A percentile compares a stretch with the other conserved stretches of the same genome.
Evolutionary conservation across 92 coral and sea anemone genomes (phyloP).

Genomic region (Palythoa grandiflora): DNA sequence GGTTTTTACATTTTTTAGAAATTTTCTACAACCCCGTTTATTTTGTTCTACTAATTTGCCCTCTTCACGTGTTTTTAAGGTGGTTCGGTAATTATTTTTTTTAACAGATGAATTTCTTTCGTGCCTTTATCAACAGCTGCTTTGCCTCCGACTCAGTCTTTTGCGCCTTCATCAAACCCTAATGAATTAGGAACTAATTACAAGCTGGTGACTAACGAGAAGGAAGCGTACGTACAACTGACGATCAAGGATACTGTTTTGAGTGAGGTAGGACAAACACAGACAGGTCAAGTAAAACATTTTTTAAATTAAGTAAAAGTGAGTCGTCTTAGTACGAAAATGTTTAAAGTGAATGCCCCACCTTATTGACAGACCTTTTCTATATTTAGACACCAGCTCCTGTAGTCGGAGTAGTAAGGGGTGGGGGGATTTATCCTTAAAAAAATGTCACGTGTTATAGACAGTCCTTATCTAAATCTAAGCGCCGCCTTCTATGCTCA

Average conservation of each 20-base stretch:
- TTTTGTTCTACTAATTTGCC: too few species aligned
- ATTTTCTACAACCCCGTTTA: too few species aligned
- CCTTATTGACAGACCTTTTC: background rate
- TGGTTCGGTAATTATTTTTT: background rate
- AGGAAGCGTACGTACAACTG: constrained; percentile 24
- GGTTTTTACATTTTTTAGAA: too few species aligned
- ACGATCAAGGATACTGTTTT: constrained; percentile 2
- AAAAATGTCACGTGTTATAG: too few species aligned
- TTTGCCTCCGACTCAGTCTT: background rate
- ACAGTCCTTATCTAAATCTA: too few species aligned
- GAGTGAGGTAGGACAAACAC: constrained; percentile 12
- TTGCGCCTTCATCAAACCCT: background rate
- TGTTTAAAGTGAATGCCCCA: background rate
- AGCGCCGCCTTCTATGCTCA: too few species aligned
- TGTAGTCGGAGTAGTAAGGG: background rate
- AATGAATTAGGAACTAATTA: background rate
- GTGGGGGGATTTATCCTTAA: too few species aligned
- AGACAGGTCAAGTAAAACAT: background rate
- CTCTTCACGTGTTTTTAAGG: background rate
- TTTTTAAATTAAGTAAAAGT: background rate
- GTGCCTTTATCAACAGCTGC: constrained; percentile 4
- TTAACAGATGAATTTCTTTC: background rate
- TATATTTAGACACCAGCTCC: background rate
- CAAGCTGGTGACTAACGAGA: background rate
- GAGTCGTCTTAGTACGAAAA: background rate